A percentile compares a stretch with the other conserved stretches of the same genome.
phyloP scores from a whole-genome alignment of 1,140 invertebrate genomes.

The Solen grandis region DNA sequence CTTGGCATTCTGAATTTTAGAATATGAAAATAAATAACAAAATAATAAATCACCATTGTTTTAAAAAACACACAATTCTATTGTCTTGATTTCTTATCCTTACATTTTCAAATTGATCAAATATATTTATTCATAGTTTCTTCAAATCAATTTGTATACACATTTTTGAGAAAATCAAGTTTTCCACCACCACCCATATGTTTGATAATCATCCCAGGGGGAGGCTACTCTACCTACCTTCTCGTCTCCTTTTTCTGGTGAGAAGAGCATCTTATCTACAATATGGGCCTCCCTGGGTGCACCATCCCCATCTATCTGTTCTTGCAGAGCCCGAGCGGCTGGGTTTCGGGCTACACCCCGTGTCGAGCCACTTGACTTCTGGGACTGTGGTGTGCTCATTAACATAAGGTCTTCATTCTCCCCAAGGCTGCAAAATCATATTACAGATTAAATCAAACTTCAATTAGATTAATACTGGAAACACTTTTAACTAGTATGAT shows the following conservation, averaged over 20 bases:
- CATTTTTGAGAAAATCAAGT: too few species aligned
- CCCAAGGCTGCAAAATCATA: background rate
- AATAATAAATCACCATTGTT: too few species aligned
- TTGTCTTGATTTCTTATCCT: too few species aligned
- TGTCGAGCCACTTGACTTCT: background rate
- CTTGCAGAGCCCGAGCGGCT: slow-evolving; percentile 45
- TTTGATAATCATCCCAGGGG: too few species aligned
- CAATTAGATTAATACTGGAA: background rate
- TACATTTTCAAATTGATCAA: too few species aligned
- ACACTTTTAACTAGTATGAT: background rate
- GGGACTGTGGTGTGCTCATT: slow-evolving; percentile 42
- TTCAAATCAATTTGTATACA: too few species aligned
- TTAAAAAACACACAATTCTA: too few species aligned
- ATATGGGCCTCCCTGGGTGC: slow-evolving; percentile 22
- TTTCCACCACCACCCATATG: too few species aligned
- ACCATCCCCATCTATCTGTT: slow-evolving; percentile 45
- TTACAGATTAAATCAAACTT: background rate
- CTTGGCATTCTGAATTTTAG: too few species aligned
- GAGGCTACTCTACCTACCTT: too few species aligned
- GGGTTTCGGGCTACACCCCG: slow-evolving; percentile 39
- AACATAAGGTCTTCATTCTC: slow-evolving; percentile 52
- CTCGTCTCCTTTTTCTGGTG: slow-evolving; percentile 34
- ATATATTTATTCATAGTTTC: too few species aligned
- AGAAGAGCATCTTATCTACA: slow-evolving; percentile 36
- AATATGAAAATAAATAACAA: too few species aligned